A percentile compares a stretch with the other conserved stretches of the same genome.
These are phyloP conservation scores for Rhea pennata DNA, from an alignment of 2,113 vertebrate genomes.

Conservation along the genomic window DNA sequence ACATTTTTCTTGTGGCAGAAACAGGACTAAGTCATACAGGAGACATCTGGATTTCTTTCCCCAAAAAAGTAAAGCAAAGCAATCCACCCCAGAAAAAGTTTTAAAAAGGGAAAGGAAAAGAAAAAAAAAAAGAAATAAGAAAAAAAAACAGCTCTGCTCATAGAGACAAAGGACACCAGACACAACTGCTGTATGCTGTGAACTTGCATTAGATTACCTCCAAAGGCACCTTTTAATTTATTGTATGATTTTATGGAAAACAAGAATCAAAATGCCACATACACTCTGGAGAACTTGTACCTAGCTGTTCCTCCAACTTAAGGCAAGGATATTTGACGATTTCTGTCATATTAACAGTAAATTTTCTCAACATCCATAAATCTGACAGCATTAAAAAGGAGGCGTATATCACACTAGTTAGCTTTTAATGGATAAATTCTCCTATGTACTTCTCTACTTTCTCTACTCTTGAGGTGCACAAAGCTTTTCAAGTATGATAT, in stretches of 20 bases:
- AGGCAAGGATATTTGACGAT: background rate
- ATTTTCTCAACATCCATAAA: slow-evolving; percentile 1
- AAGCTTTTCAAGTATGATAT: background rate
- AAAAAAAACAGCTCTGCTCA: background rate
- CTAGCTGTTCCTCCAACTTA: background rate
- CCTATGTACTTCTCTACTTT: background rate
- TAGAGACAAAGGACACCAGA: background rate
- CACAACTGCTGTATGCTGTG: background rate
- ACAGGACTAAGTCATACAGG: background rate
- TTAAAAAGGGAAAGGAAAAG: no score
- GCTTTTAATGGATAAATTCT: background rate
- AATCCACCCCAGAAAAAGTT: background rate
- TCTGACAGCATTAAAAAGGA: background rate
- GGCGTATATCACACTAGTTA: background rate
- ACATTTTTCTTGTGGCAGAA: background rate
- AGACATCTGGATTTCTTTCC: background rate
- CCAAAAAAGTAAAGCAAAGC: background rate
- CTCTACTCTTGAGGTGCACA: background rate
- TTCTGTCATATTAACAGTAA: background rate
- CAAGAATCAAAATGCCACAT: background rate
- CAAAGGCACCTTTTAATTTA: background rate
- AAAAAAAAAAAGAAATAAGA: background rate
- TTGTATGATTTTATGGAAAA: background rate
- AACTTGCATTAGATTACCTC: background rate
- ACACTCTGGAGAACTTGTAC: background rate